Evolutionary conservation across 2,888 invertebrate species (phyloP).

Genomic region (Rhagonycha lutea): DNA sequence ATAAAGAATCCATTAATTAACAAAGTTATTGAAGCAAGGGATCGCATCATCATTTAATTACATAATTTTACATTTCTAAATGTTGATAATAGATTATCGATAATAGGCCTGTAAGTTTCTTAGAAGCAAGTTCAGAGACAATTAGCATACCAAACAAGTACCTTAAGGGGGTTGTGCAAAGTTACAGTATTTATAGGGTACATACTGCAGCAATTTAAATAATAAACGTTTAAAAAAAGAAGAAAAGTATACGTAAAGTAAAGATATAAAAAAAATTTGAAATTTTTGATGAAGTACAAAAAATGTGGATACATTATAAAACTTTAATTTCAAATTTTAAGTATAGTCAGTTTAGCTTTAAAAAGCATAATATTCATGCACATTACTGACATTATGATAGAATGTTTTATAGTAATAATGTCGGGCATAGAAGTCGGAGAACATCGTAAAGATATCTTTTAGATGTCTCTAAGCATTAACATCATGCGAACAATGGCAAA

Average conservation of each 20-base stretch:
- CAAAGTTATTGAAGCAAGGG: slow-evolving; percentile 10
- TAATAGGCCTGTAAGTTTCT: slow-evolving; percentile 16
- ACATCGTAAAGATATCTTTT: slow-evolving; percentile 35
- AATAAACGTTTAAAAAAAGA: neutral
- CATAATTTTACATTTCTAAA: slow-evolving; percentile 12
- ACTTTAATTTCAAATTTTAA: neutral
- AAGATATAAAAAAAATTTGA: no score
- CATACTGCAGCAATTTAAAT: slow-evolving; percentile 9
- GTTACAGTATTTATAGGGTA: neutral
- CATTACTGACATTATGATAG: slow-evolving; percentile 38
- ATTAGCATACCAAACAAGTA: slow-evolving; percentile 17
- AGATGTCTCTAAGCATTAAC: slow-evolving; percentile 37
- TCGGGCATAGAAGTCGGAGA: slow-evolving; percentile 36
- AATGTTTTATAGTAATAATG: slow-evolving; percentile 38
- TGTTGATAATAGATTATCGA: slow-evolving; percentile 18
- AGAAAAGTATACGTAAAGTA: neutral
- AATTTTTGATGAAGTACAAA: no score
- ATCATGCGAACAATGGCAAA: slow-evolving; percentile 36
- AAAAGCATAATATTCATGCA: slow-evolving; percentile 30
- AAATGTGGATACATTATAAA: neutral
- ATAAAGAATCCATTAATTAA: slow-evolving; percentile 11
- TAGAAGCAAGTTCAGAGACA: slow-evolving; percentile 11
- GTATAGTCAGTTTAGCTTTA: neutral
- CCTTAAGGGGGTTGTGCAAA: slow-evolving; percentile 18
- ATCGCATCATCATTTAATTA: slow-evolving; percentile 5